A percentile compares a stretch with the other conserved stretches of the same genome.
Evolutionary conservation across 2,888 invertebrate species (phyloP).

Genomic region (Embidobia sp.): DNA sequence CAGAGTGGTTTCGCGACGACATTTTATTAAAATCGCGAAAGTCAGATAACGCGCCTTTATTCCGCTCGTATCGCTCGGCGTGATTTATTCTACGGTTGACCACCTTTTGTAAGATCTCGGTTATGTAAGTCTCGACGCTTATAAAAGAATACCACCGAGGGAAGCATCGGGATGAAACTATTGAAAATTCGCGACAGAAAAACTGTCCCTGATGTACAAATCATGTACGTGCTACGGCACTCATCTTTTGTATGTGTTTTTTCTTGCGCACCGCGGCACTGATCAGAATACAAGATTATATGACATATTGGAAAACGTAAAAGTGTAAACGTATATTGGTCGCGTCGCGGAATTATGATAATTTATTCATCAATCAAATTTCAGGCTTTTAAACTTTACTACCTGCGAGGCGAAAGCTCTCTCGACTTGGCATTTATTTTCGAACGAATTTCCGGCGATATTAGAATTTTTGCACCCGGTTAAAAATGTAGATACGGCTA

Average conservation of each 20-base stretch:
- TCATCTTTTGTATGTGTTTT: conserved; percentile 44
- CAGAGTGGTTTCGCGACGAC: conserved; percentile 49
- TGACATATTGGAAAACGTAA: conserved; percentile 47
- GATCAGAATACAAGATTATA: conserved; percentile 55
- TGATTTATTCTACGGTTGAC: conserved; percentile 54
- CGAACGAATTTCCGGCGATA: conserved; percentile 27
- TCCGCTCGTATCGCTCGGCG: conserved; percentile 50
- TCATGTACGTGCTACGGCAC: conserved; percentile 40
- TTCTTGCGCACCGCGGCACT: conserved; percentile 22
- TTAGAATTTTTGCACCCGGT: conserved; percentile 30
- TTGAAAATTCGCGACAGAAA: conserved; percentile 51
- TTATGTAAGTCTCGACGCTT: conserved; percentile 23
- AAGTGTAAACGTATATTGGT: conserved; percentile 38
- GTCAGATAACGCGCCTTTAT: conserved; percentile 59
- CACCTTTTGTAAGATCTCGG: conserved; percentile 50
- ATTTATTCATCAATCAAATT: conserved; percentile 56
- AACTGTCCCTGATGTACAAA: conserved; percentile 56
- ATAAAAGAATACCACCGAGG: conserved; percentile 31
- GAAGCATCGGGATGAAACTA: conserved; percentile 42
- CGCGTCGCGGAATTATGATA: conserved; percentile 38
- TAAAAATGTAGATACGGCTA: conserved; percentile 32
- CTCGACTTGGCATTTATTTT: conserved; percentile 29
- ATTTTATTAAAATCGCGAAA: conserved; percentile 62
- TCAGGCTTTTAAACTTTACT: conserved; percentile 42
- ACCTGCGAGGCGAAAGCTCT: conserved; percentile 18